These are phyloP conservation scores for Oostethus manadensis DNA, from an alignment of 2,113 vertebrate species.

Conservation along the genomic window DNA sequence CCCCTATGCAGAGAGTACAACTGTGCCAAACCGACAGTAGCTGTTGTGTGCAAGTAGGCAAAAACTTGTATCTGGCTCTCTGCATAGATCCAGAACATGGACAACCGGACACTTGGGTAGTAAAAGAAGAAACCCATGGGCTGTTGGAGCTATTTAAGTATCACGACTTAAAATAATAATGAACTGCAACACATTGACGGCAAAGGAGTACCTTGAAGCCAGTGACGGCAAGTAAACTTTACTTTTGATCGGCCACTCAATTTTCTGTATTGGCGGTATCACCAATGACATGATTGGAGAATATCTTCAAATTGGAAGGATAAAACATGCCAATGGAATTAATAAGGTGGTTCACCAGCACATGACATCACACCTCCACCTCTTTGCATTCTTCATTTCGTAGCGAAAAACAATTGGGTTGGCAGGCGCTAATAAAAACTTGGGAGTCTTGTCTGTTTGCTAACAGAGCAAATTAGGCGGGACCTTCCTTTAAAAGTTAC, in stretches of 20 bases:
- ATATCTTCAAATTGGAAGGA: neutral
- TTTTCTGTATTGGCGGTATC: neutral
- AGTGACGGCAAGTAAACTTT: neutral
- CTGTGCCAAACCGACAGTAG: conserved; percentile 5
- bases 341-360: no score
- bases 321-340: no score
- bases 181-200: no score
- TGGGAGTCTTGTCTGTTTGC: neutral
- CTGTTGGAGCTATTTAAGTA: neutral
- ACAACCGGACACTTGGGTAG: neutral
- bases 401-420: neutral
- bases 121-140: neutral
- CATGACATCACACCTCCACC: conserved; percentile 10
- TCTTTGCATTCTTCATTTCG: conserved; percentile 21
- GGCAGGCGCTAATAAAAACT: neutral
- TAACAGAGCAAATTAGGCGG: conserved; percentile 17
- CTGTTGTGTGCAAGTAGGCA: neutral
- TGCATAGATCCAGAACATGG: conserved; percentile 4
- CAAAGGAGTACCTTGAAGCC: no score
- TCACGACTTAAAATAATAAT: neutral
- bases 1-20: conserved; percentile 13
- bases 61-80: neutral
- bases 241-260: neutral
- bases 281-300: neutral
- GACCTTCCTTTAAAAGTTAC: no score